Conservation (phyloP, 1,140 invertebrate species). For the Drosophila bipectinata region DNA sequence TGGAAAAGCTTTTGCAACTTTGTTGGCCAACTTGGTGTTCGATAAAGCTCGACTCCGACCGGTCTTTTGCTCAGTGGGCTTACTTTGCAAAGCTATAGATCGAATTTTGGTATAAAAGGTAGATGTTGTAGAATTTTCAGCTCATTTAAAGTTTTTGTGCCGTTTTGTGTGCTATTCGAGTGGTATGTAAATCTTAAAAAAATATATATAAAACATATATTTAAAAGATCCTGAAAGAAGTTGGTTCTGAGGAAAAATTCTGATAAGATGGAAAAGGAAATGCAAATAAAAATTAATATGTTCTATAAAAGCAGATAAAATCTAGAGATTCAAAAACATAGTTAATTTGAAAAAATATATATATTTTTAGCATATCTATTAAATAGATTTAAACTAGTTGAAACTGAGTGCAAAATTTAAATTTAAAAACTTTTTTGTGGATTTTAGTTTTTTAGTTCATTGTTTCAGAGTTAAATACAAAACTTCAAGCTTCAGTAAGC, state of each 20-base stretch:
- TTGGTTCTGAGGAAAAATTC: neutral
- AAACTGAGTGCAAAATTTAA: neutral
- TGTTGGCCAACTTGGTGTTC: slow-evolving; percentile 17
- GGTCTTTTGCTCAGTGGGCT: slow-evolving; percentile 34
- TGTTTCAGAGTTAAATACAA: slow-evolving; percentile 13
- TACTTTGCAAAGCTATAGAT: slow-evolving; percentile 42
- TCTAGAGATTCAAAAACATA: neutral
- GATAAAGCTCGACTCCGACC: slow-evolving; percentile 39
- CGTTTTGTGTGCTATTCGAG: slow-evolving; percentile 31
- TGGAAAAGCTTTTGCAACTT: slow-evolving; percentile 34
- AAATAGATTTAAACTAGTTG: no score
- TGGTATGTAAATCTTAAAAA: slow-evolving; percentile 45
- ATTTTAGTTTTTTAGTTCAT: neutral
- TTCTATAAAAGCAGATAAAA: neutral
- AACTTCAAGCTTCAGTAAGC: slow-evolving; percentile 53
- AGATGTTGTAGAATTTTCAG: slow-evolving; percentile 70
- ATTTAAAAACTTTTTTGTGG: neutral
- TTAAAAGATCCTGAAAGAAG: neutral
- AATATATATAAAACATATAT: neutral
- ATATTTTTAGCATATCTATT: no score
- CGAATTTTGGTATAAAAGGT: slow-evolving; percentile 59
- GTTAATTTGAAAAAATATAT: no score
- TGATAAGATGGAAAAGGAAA: neutral
- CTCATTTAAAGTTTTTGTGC: slow-evolving; percentile 72
- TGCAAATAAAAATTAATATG: neutral